A percentile compares a stretch with the other conserved stretches of the same genome.
Evolutionary conservation across 2,113 vertebrate species (phyloP).

Genomic region (Chionomys nivalis): DNA sequence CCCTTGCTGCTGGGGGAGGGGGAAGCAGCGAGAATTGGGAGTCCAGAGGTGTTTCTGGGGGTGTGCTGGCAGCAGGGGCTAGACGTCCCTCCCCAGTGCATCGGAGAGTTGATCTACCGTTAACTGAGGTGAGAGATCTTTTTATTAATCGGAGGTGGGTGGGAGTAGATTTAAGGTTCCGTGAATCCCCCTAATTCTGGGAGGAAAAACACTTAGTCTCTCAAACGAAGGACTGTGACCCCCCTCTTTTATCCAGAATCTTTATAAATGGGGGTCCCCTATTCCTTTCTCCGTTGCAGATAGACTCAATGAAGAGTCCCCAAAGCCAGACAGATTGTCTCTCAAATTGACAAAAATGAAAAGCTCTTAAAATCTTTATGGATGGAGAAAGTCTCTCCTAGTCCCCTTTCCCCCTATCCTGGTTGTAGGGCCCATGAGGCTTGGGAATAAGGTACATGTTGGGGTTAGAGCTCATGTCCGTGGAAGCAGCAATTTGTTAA

Average conservation of each 20-base stretch:
- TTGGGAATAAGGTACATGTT: neutral
- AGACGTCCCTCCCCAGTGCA: conserved; percentile 51
- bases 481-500: neutral
- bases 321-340: neutral
- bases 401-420: neutral
- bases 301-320: conserved; percentile 27
- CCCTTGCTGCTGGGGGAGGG: conserved; percentile 70
- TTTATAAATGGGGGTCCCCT: conserved; percentile 44
- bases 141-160: conserved; percentile 74
- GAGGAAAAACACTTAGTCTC: neutral
- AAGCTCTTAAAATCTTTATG: neutral
- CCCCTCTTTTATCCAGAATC: neutral
- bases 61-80: conserved; percentile 50
- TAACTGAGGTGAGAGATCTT: conserved; percentile 76
- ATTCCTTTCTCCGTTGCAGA: neutral
- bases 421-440: neutral
- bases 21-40: conserved; percentile 44
- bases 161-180: conserved; percentile 54
- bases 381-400: neutral
- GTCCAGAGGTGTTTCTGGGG: conserved; percentile 48
- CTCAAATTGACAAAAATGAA: neutral
- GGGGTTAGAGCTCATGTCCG: neutral
- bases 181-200: neutral
- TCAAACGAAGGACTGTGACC: neutral
- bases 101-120: conserved; percentile 68